Evolutionary conservation across 2,888 invertebrate species (phyloP), one percentile per base, ranked within the genome.

Genomic region (Pseudolycoriella hygida): DNA sequence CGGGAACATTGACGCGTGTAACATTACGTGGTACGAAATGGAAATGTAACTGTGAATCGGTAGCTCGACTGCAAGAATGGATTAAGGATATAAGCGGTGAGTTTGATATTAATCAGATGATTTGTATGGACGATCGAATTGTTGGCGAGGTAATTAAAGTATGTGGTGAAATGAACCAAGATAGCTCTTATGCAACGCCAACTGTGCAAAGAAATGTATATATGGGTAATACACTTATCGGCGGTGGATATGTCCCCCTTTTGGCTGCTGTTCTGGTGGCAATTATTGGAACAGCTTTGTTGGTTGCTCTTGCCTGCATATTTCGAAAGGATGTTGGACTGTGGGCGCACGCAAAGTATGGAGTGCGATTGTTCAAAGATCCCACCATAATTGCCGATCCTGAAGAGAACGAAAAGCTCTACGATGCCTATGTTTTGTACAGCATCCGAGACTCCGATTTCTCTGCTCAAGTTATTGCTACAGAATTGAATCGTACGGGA

Each of bases 371-470:
- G 52, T 80, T 83, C 58, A 78, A 79, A 66, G 50, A 50, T 47
- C 44, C 47, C 39, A 47, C 50, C 11, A 42, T 42, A 14, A 32
- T 32, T 5, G 42, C 15, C 15, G 42, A 43, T 17, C 20, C 10
- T 6, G 49, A 50, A 25, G 48, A 50, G 17, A 56, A 70, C 63
- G 79, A 80, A 58, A 76, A 82, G 55, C 71, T 83, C 10, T 88
- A 83, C 65, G 89, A 90, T 62, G 87, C 86, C 48, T 90, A 89
- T 67, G 75, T 90, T 60, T 78, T 86, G 50, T 90, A 89, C 69
- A 82, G 83, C 62, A 76, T 77, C 53, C 74, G 80, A 53, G 87
- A 88, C 72, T 83, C 70, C 64, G 80, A 69, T 70, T 78, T 71
- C 57, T 74, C 74, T 69, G 80, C 62, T 61, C 76, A 66, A 64